A percentile compares a stretch with the other conserved stretches of the same genome.
phyloP scores from a whole-genome alignment of 2,113 vertebrate species.

The Corythoichthys haematopterus region DNA sequence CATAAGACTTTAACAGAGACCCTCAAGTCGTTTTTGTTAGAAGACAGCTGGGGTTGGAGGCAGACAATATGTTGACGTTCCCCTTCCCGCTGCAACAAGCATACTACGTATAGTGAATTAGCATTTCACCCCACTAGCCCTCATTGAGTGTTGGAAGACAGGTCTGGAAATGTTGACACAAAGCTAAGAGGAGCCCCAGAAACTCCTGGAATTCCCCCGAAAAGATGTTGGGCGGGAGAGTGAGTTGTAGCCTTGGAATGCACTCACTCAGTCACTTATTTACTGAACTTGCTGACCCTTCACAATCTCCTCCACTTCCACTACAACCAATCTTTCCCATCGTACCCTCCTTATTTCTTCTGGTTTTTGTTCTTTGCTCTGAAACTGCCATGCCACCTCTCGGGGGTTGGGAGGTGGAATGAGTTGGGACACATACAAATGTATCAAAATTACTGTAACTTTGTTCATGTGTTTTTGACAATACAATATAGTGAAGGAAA shows the following conservation, averaged over 20 bases:
- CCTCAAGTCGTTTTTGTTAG: slow-evolving; percentile 67
- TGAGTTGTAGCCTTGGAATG: slow-evolving; percentile 76
- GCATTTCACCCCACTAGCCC: slow-evolving; percentile 5
- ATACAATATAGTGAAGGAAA: too few species aligned
- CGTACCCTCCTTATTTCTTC: slow-evolving; percentile 24
- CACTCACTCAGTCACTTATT: slow-evolving; percentile 75
- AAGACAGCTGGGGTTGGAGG: slow-evolving; percentile 4
- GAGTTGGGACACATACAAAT: too few species aligned
- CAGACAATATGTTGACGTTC: slow-evolving; percentile 13
- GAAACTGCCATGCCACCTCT: background rate
- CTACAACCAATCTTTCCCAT: slow-evolving; percentile 26
- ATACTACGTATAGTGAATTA: slow-evolving; percentile 39
- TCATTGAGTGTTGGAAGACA: slow-evolving; percentile 27
- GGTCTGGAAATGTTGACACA: slow-evolving; percentile 66
- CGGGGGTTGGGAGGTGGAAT: background rate
- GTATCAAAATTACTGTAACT: too few species aligned
- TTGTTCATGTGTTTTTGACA: too few species aligned
- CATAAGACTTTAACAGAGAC: slow-evolving; percentile 25
- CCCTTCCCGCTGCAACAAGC: slow-evolving; percentile 34
- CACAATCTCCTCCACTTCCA: slow-evolving; percentile 71
- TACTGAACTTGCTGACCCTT: slow-evolving; percentile 78
- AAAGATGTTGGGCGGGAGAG: slow-evolving; percentile 55
- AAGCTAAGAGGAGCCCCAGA: slow-evolving; percentile 59
- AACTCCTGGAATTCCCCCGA: slow-evolving; percentile 68
- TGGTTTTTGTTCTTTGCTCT: slow-evolving; percentile 30